Evolutionary conservation across 1,140 invertebrate genomes (phyloP), one percentile per base, ranked within the genome.

Genomic region (Antheraea pernyi): DNA sequence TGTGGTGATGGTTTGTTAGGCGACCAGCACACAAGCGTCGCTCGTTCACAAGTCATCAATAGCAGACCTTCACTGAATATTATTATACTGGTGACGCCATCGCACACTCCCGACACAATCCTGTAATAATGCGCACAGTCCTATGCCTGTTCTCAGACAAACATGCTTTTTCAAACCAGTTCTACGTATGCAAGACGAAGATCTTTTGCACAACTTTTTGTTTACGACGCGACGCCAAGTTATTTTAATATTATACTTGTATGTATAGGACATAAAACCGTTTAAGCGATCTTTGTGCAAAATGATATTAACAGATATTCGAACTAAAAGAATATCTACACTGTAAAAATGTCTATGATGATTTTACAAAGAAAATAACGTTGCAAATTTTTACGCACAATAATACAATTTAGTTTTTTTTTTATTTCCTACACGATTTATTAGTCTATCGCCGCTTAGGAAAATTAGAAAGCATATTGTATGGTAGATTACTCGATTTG

Each of bases 61-160:
- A 85, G 85, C 80, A 84, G 86, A 84, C 85, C 85, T 89, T 88
- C 84, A 80, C 72, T 80, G 79, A 77, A 85, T 53, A 53, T 53
- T 53, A 53, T 53, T 84, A 89, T 91, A 89, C 85, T 83, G 86
- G 79, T 91, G 88, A 91, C 86, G 82, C 75, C 83, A 89, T 88
- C 80, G 77, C 77, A 72, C 81, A 76, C 80, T 81, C 83, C 84
- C 80, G 77, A 46, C 74, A 71, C 76, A 70, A 67, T 76, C 70
- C 73, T 73, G 76, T 61, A 69, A 65, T 70, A 71, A 42, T 70
- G 67, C 46, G 59, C 65, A 74, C 73, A 70, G 67, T 76, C 73
- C 75, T 78, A 79, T 69, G 71, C 72, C 72, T 74, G 78, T 80
- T 80, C 76, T 74, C 74, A 71, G 72, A 74, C 72, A 69, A 48